Base-by-base conservation (phyloP, 2,113 vertebrate genomes). In the Oryzias javanicus region DNA sequence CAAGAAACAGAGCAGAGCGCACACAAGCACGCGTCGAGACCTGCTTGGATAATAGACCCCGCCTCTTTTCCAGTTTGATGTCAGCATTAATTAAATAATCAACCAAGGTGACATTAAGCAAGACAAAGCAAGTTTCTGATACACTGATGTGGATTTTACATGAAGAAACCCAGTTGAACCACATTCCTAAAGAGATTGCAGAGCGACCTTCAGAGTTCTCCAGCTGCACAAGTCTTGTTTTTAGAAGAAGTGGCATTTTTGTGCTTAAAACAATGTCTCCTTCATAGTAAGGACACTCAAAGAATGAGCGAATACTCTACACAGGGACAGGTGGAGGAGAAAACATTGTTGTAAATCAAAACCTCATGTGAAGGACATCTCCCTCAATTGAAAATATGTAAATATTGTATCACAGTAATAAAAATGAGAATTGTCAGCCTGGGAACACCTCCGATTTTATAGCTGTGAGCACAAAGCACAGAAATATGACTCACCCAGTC, bases 221-320 rank as follows among this genome's bases (percentile, higher is more conserved):
- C 49, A 4, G 64, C 40, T 2, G 25, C 25, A 48, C 51, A 59
- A 18, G 25, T 2, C 7, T 35, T 35, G 25, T 27, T 53, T 57
- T 52, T 54, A 49, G 58, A 60, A 65, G 60, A 50, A 64, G 14
- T 60, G 59, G 24, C 46, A 76, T 78, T 78, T 75, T 70, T 69
- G 62, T 58, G 52, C 56, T 62, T 22, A 41, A 61, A 47, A 27
- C 47, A 54, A 47, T 53, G 16, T 72, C 64, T 42, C 17, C 64
- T 41, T 62, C 42, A 47, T 53, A 49, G 3, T 70, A 67, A 70
- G 59, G 49, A n/a, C 15, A 46, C 54, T 20, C 52, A 14, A 58
- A 35, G 70, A 60, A 48, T 48, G 40, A 41, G 53, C 46, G 67
- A 66, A 66, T 22, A 17, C 35, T 55, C 16, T 48, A 48, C 16